Base-by-base conservation (phyloP, 2,888 invertebrate species). In the Saturnia pavonia region DNA sequence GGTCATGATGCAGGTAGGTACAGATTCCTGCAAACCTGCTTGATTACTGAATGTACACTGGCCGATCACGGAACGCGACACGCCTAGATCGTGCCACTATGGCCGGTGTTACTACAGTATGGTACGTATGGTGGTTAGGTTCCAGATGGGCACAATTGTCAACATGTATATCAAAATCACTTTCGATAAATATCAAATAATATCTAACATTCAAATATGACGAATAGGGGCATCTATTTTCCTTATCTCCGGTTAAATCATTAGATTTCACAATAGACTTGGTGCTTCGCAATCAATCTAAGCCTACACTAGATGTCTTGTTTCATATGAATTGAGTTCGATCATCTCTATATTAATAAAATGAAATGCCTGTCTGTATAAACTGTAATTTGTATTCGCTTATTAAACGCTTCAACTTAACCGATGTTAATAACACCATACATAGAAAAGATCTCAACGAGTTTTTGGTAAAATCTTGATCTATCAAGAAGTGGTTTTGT, bases 221-320 rank as follows among this genome's bases (percentile, higher is more conserved):
- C 48, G n/a, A n/a, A n/a, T n/a, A 60, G 60, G 48, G 60, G 63
- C 54, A 71, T 71, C 68, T 68, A 68, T 71, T 45, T 63, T 14
- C 22, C 25, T 40, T 71, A 71, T 71, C 70, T 71, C 19, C 14
- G 9, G 54, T 22, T 42, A 40, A 63, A 71, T 71, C 68, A 16
- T 45, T 22, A 34, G 42, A 54, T 71, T 71, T 71, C 68, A 67
- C 68, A 71, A 71, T 7, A 63, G 57, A 43, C 68, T 22, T 43
- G 16, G 34, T 63, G 68, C 63, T 22, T 63, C 12, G 57, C 42
- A 60, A 68, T 71, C 67, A 57, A 68, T 71, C 70, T 68, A 68
- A 71, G 54, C 70, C 70, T 71, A 71, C 70, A 71, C 68, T 25
- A 27, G 27, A 60, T 60, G 57, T 60, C 12, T 60, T 14, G 57